These are phyloP conservation scores for Brenthis hecate DNA, from an alignment of 2,888 invertebrate genomes.

Conservation along the genomic window DNA sequence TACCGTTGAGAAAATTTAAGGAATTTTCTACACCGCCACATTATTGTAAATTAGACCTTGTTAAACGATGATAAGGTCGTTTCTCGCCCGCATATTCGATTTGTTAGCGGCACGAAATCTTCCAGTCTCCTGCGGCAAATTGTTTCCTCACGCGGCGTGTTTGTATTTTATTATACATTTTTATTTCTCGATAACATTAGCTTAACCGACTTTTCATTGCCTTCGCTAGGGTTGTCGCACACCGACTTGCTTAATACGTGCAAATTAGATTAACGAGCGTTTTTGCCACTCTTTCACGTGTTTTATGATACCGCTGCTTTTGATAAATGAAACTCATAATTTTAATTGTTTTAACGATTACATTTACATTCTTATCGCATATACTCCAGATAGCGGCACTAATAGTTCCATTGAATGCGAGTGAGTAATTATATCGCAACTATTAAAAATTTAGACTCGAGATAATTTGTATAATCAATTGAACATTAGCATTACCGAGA, in stretches of 20 bases:
- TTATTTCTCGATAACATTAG: slow-evolving; percentile 83
- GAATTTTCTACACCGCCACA: slow-evolving; percentile 65
- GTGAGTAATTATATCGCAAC: slow-evolving; percentile 30
- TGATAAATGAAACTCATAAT: slow-evolving; percentile 34
- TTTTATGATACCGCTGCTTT: slow-evolving; percentile 30
- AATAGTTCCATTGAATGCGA: slow-evolving; percentile 30
- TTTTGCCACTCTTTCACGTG: slow-evolving; percentile 26
- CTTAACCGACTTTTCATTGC: slow-evolving; percentile 83
- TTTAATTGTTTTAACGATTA: slow-evolving; percentile 33
- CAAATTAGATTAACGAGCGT: slow-evolving; percentile 35
- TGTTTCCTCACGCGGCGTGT: slow-evolving; percentile 81
- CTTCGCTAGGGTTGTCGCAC: slow-evolving; percentile 72
- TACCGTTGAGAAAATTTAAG: slow-evolving; percentile 65
- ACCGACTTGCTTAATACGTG: slow-evolving; percentile 39
- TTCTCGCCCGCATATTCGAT: slow-evolving; percentile 44
- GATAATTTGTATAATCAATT: slow-evolving; percentile 33
- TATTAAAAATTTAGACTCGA: slow-evolving; percentile 29
- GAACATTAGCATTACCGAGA: slow-evolving; percentile 32
- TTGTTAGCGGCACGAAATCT: slow-evolving; percentile 73
- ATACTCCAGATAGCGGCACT: slow-evolving; percentile 25
- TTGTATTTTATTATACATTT: slow-evolving; percentile 83
- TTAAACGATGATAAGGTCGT: slow-evolving; percentile 42
- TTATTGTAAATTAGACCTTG: slow-evolving; percentile 56
- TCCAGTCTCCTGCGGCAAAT: slow-evolving; percentile 81
- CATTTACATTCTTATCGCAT: slow-evolving; percentile 29